Base-by-base conservation (phyloP, 92 coral and sea anemone species). In the Epizoanthus scotinus region DNA sequence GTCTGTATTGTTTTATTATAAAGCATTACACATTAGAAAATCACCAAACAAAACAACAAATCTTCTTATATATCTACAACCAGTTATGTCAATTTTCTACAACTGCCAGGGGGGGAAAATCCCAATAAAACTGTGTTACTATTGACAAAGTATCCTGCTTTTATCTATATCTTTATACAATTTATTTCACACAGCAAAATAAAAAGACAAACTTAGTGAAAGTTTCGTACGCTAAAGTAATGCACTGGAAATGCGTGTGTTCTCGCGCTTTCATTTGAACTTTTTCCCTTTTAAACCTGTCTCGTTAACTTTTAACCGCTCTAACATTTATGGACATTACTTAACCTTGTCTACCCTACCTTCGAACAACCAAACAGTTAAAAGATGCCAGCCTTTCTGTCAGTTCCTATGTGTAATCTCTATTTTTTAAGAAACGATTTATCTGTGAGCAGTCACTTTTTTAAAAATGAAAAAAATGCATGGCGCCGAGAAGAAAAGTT, bases 1-100 rank as follows among this genome's bases (percentile, higher is more conserved):
- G 15, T 47, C 52, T 0, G 52, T 15, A 47, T 47, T 0, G 38
- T 64, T 64, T 64, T 64, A 64, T 29, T 64, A 64, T 1, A 64
- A 64, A 64, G 44, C 70, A 64, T 62, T 64, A 64, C 70, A 64
- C 29, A 64, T n/a, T 27, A 63, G 68, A 63, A 63, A 15, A 63
- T 19, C n/a, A 22, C 7, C 42, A 36, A 31, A 27, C 18, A 31
- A 29, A 64, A 14, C 70, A 64, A 14, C 70, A 19, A 64, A 15
- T 38, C 10, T 64, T 64, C 3, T 27, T 64, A 64, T 34, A 34
- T 34, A 34, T 64, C 47, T 29, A 64, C 70, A 64, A 29, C 70
- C 36, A 64, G 17, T 15, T 15, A 64, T 64, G 22, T 19, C 3
- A 10, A 40, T 40, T 40, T 40, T 40, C 44, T 40, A 0, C 44